A percentile compares a stretch with the other conserved stretches of the same genome.
Evolutionary conservation across 2,113 vertebrate species (phyloP).

Genomic region (Paramormyrops kingsleyae): DNA sequence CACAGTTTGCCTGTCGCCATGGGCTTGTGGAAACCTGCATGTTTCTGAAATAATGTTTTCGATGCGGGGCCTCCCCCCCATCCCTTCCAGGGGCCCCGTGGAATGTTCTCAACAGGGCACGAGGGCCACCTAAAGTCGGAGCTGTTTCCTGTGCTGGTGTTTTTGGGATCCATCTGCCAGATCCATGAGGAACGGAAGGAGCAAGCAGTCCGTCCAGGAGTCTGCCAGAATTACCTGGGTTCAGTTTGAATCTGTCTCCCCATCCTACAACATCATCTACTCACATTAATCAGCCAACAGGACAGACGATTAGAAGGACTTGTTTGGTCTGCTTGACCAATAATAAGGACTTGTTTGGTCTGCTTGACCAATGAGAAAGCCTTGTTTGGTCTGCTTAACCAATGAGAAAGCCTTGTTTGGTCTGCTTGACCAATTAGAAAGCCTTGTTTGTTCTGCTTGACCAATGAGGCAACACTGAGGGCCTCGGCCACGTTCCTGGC

Average conservation of each 20-base stretch:
- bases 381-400: neutral
- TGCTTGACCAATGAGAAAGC: neutral
- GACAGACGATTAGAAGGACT: neutral
- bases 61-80: neutral
- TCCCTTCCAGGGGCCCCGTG: neutral
- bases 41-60: neutral
- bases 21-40: neutral
- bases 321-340: neutral
- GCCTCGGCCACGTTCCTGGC: neutral
- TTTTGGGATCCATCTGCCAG: neutral
- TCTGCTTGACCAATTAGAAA: neutral
- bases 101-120: neutral
- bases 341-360: neutral
- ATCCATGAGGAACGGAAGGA: neutral
- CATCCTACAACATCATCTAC: neutral
- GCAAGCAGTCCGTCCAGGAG: neutral
- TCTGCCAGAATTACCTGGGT: neutral
- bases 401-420: neutral
- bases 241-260: neutral
- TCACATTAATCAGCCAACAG: neutral
- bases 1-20: neutral
- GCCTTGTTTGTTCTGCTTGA: neutral
- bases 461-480: neutral
- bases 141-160: neutral
- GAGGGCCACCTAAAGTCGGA: neutral